Percentiles rank a stretch among this genome's conserved stretches.
Evolutionary conservation across 2,888 invertebrate genomes (phyloP).

Genomic region (Caenorhabditis angaria): DNA sequence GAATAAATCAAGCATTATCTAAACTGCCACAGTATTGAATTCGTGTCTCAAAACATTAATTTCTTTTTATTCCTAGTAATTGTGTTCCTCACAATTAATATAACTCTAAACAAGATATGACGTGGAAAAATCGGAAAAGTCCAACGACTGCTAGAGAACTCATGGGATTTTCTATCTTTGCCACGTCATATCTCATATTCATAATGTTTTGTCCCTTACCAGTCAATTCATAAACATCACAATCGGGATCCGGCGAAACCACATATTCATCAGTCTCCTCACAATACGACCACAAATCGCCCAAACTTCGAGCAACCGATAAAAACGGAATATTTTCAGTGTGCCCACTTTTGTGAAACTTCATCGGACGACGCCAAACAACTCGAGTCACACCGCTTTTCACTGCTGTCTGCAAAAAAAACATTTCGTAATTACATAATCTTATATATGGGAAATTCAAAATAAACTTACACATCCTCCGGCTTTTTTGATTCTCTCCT

Average conservation of each 20-base stretch:
- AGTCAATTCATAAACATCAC: slow-evolving; percentile 77
- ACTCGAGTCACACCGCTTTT: slow-evolving; percentile 90
- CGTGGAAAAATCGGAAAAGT: too few species aligned
- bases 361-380: slow-evolving; percentile 92
- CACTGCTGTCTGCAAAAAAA: slow-evolving; percentile 73
- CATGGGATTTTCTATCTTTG: too few species aligned
- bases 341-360: slow-evolving; percentile 86
- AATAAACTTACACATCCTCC: slow-evolving; percentile 66
- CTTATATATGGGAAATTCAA: not conserved
- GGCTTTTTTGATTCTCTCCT: slow-evolving; percentile 80
- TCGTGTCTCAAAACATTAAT: too few species aligned
- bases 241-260: slow-evolving; percentile 97
- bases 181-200: too few species aligned
- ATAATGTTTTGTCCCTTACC: too few species aligned
- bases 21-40: too few species aligned
- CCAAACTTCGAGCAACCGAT: slow-evolving; percentile 92
- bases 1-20: too few species aligned
- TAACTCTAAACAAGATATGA: too few species aligned
- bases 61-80: too few species aligned
- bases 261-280: slow-evolving; percentile 88
- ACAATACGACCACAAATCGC: slow-evolving; percentile 97
- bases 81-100: too few species aligned
- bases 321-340: slow-evolving; percentile 94
- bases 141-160: too few species aligned
- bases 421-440: not conserved